Base-by-base conservation (phyloP, 2,113 vertebrate genomes). In the Cepphus grylle region DNA sequence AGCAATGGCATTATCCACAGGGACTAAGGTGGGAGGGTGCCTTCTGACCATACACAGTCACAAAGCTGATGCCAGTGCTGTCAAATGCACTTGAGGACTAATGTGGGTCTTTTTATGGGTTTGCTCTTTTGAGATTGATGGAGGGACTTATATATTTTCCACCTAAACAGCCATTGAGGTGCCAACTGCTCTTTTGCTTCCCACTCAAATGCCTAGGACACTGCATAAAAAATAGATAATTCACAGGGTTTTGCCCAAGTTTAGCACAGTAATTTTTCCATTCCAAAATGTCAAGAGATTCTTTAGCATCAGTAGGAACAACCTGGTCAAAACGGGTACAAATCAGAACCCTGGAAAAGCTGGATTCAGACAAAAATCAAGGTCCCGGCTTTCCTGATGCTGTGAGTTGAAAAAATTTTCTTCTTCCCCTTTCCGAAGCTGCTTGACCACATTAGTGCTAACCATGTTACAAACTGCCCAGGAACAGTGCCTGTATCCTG, bases 281-380 rank as follows among this genome's bases (percentile, higher is more conserved):
- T 86, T 94, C 59, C 26, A 88, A 92, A 96, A 92, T 91, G 76
- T 92, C 76, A 88, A 67, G 59, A 88, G 32, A 63, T 93, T 86
- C 29, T 93, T 90, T 47, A 90, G 43, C 18, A 83, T 70, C 65
- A 47, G 30, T 52, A 70, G 56, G 65, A 88, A 59, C 55, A 86
- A 74, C n/a, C 42, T 81, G 73, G 47, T 88, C 71, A 88, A 90
- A 92, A 50, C 21, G 3, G 3, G 18, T 84, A 55, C 26, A 81
- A 49, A 91, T 84, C 47, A 84, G 50, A 88, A 56, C 43, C 1
- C 32, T 77, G 10, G 25, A 93, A 93, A 93, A 69, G 4, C 19
- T 59, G 76, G 34, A 78, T 61, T 52, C 42, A 71, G 69, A 79
- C 29, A 50, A 94, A 81, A 92, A 83, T 55, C 20, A 78, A 83